Conservation (phyloP, 2,113 vertebrate species). For the Cathartes aura region DNA sequence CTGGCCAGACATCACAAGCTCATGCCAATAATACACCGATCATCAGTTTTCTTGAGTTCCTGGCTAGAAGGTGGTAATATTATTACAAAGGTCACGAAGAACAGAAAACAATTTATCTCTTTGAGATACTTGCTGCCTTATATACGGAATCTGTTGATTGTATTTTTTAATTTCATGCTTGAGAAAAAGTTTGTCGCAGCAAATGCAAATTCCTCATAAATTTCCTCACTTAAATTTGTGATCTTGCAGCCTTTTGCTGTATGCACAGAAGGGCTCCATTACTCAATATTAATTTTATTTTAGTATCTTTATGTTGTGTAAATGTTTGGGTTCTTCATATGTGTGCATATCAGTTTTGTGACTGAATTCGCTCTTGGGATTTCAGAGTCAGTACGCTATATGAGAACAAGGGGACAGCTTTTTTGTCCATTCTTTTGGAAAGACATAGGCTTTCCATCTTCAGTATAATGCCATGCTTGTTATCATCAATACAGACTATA, state of each 20-base stretch:
- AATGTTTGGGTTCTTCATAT: neutral
- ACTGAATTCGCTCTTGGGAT: neutral
- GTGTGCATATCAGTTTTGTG: neutral
- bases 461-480: neutral
- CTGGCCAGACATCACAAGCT: neutral
- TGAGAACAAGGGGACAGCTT: neutral
- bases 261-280: neutral
- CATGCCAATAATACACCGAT: neutral
- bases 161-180: neutral
- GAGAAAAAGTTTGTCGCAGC: neutral
- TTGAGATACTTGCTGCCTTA: neutral
- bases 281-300: neutral
- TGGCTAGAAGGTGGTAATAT: neutral
- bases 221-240: neutral
- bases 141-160: neutral
- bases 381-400: neutral
- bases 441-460: neutral
- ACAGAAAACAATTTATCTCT: neutral
- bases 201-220: neutral
- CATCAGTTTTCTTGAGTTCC: neutral
- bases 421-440: neutral
- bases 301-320: neutral
- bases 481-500: neutral
- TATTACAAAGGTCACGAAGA: neutral
- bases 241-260: neutral